These are phyloP conservation scores for Doryteuthis pealeii DNA, from an alignment of 1,140 invertebrate genomes.

Conservation along the genomic window DNA sequence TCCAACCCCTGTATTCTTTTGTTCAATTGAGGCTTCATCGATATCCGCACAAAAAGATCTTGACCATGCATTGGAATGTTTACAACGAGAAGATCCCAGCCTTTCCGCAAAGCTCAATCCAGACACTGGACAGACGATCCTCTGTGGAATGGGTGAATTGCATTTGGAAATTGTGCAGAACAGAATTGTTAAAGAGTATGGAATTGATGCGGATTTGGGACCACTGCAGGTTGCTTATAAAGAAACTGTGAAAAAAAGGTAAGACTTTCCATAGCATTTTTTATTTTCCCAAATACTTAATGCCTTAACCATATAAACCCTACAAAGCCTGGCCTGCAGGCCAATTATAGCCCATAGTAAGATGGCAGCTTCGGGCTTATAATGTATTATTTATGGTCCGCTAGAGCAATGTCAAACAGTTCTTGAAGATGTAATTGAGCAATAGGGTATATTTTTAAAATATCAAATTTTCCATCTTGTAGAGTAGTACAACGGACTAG, in stretches of 20 bases:
- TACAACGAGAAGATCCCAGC: conserved; percentile 93
- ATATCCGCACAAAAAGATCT: conserved; percentile 73
- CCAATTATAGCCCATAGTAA: no score
- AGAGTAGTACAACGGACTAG: no score
- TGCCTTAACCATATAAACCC: no score
- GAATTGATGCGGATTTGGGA: conserved; percentile 90
- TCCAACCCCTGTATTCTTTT: conserved; percentile 95
- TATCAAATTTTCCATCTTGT: no score
- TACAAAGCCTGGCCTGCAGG: no score
- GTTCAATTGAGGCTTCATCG: conserved; percentile 91
- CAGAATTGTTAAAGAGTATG: conserved; percentile 72
- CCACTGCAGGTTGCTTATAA: conserved; percentile 91
- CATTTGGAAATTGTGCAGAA: conserved; percentile 90
- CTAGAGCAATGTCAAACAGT: no score
- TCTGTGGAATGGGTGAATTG: conserved; percentile 92
- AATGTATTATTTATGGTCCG: no score
- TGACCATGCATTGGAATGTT: conserved; percentile 80
- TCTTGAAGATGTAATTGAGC: no score
- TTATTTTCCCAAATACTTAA: no score
- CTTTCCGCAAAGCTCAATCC: conserved; percentile 74
- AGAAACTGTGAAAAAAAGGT: conserved; percentile 68
- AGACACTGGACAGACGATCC: conserved; percentile 72
- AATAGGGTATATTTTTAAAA: no score
- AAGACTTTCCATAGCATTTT: not conserved
- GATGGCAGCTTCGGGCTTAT: no score